Base-by-base conservation (phyloP, 2,113 vertebrate species). In the Spea bombifrons region DNA sequence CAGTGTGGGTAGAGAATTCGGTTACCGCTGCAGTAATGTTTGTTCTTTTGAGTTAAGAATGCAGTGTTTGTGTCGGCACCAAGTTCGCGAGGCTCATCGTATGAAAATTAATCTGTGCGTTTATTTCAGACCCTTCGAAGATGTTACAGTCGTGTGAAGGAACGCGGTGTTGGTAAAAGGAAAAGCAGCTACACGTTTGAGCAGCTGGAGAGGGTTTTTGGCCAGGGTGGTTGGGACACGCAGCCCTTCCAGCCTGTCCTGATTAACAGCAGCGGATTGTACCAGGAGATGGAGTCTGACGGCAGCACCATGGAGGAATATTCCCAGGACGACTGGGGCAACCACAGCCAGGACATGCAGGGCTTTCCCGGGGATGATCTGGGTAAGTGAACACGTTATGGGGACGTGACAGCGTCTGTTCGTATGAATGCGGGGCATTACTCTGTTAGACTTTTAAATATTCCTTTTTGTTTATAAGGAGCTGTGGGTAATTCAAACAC, bases 121-220 rank as follows among this genome's bases (percentile, higher is more conserved):
- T 74, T 88, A 49, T 87, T 81, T 76, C 86, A 98, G 97, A 99
- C 97, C 43, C 93, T 99, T 12, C 93, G 97, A 75, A 93, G 97
- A 85, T 99, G 97, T 89, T 99, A 99, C 92, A 99, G 97, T 89
- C 95, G 97, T 0, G 97, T 99, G 82, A 99, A 99, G 92, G 97
- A 99, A 88, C 96, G 98, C 0, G 97, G 97, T 65, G 95, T 98
- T 0, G 97, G 97, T 12, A 99, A 99, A 84, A 92, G 97, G 88
- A 99, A 98, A 91, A 98, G 97, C 94, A 99, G 97, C 90, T 99
- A 99, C 90, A 98, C 97, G 0, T 94, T 99, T 5, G 97, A 99
- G 71, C 97, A 99, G 93, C 94, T 99, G 92, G 97, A 99, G 91
- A 96, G 98, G 86, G 97, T 99, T 82, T 99, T 99, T 49, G 97